Evolutionary conservation across 2,113 vertebrate genomes (phyloP).

Genomic region (Egretta garzetta): DNA sequence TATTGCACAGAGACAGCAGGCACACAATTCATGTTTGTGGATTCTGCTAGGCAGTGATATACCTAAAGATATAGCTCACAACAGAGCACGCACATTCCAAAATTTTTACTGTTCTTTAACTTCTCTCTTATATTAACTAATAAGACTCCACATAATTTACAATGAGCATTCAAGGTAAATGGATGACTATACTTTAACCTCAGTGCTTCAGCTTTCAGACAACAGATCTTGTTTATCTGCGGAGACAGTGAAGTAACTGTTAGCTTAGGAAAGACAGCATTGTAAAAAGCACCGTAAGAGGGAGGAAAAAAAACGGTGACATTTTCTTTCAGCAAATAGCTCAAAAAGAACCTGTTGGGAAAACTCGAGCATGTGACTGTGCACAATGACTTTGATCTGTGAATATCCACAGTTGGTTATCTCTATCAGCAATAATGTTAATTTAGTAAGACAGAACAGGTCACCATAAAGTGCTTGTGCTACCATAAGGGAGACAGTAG

Average conservation of each 20-base stretch:
- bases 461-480: not conserved
- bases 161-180: not conserved
- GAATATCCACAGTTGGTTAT: not conserved
- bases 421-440: not conserved
- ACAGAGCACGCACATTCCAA: not conserved
- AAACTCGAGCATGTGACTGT: not conserved
- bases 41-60: not conserved
- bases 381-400: not conserved
- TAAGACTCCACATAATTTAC: not conserved
- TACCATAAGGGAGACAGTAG: not conserved
- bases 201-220: not conserved
- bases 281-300: not conserved
- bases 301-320: not conserved
- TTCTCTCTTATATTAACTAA: not conserved
- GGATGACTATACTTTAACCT: not conserved
- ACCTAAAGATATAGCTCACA: not conserved
- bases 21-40: not conserved
- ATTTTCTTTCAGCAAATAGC: not conserved
- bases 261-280: not conserved
- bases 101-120: not conserved
- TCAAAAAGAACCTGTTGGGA: not conserved
- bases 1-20: not conserved
- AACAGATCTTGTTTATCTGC: not conserved
- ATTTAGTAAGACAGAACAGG: not conserved
- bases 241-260: not conserved